These are phyloP conservation scores for Endomychus coccineus DNA, from an alignment of 2,888 invertebrate genomes.

Conservation along the genomic window DNA sequence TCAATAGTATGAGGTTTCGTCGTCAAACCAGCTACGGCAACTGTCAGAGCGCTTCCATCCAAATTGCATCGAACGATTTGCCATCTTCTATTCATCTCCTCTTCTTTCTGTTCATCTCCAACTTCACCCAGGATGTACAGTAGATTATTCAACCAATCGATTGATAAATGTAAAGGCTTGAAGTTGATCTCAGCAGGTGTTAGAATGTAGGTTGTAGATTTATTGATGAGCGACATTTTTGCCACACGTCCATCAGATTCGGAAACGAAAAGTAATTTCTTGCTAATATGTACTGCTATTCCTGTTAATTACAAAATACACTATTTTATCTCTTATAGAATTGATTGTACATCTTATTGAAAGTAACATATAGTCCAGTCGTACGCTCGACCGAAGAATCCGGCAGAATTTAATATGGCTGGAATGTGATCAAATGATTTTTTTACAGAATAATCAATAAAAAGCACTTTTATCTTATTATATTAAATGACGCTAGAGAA, in stretches of 20 bases:
- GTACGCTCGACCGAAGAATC: no score
- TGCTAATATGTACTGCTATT: slow-evolving; percentile 67
- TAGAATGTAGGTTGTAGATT: slow-evolving; percentile 28
- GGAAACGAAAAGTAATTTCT: slow-evolving; percentile 67
- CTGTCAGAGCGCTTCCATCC: slow-evolving; percentile 61
- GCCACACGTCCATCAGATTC: slow-evolving; percentile 54
- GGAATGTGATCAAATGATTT: no score
- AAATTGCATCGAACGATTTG: slow-evolving; percentile 71
- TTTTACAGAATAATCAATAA: no score
- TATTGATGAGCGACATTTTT: slow-evolving; percentile 47
- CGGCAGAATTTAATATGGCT: no score
- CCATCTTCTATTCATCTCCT: slow-evolving; percentile 54
- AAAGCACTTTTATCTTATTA: no score
- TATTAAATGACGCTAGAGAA: no score
- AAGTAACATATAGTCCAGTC: no score
- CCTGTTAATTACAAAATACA: slow-evolving; percentile 48
- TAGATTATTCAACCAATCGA: slow-evolving; percentile 85
- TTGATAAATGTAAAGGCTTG: slow-evolving; percentile 62
- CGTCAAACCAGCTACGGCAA: slow-evolving; percentile 63
- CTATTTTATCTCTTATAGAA: no score
- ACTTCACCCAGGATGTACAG: slow-evolving; percentile 76
- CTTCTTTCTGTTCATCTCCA: slow-evolving; percentile 35
- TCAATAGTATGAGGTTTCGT: slow-evolving; percentile 71
- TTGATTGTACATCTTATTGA: no score
- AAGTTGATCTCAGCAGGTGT: slow-evolving; percentile 50